Conservation (phyloP, 2,797 vertebrate species). For the Hemitrygon akajei region DNA sequence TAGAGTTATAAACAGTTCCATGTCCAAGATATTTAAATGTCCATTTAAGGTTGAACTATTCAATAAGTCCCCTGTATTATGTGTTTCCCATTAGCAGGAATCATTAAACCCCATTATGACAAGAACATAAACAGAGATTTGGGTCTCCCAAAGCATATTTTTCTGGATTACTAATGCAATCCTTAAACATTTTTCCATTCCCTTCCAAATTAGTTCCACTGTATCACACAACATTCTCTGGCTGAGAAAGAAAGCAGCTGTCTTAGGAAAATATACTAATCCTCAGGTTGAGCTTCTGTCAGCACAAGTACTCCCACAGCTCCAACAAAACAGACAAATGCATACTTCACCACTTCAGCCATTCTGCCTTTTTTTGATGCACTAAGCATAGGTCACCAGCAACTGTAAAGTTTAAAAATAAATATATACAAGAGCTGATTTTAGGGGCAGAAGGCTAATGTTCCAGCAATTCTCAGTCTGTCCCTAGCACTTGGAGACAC, state of each 20-base stretch:
- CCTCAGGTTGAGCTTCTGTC: background rate
- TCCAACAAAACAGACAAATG: background rate
- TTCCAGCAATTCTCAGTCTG: too few species aligned
- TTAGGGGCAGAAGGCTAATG: too few species aligned
- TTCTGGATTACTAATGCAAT: background rate
- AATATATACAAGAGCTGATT: too few species aligned
- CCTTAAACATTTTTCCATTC: background rate
- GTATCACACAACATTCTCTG: background rate
- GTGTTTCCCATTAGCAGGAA: slow-evolving; percentile 1
- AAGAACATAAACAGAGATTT: background rate
- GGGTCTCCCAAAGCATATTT: background rate
- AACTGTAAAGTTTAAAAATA: too few species aligned
- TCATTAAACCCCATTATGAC: slow-evolving; percentile 9
- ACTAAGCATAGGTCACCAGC: too few species aligned
- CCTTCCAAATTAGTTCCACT: background rate
- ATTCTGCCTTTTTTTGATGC: too few species aligned
- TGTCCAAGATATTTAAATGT: background rate
- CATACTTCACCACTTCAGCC: too few species aligned
- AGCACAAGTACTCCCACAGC: background rate
- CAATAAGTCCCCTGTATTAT: background rate
- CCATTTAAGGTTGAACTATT: slow-evolving; percentile 30
- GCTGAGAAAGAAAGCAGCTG: background rate
- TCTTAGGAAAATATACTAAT: background rate
- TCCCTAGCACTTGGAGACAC: too few species aligned
- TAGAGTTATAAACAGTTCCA: background rate